These are phyloP conservation scores for Chloebia gouldiae DNA, from an alignment of 2,113 vertebrate species.

Conservation along the genomic window DNA sequence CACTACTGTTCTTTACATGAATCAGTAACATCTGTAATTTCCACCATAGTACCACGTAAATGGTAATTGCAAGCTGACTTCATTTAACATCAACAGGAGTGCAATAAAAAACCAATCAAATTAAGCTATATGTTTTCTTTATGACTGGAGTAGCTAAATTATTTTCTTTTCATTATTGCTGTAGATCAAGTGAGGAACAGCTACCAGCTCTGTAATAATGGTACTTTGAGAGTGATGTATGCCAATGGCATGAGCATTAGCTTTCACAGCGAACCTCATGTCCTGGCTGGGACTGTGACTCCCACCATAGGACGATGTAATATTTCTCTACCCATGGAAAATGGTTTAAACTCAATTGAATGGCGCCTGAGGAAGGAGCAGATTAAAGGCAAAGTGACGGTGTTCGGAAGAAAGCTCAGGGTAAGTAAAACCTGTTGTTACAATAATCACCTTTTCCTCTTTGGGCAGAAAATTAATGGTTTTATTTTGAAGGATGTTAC, in stretches of 20 bases:
- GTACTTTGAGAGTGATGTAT: conserved; percentile 96
- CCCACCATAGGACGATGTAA: conserved; percentile 96
- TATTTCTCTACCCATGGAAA: conserved; percentile 97
- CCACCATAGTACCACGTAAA: conserved; percentile 52
- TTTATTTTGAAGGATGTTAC: not conserved
- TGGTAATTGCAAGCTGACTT: conserved; percentile 71
- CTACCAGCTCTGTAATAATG: conserved; percentile 98
- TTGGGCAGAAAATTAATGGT: not conserved
- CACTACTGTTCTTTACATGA: conserved; percentile 70
- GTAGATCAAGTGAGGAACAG: conserved; percentile 99
- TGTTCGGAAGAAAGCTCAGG: conserved; percentile 97
- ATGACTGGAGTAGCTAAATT: conserved; percentile 63
- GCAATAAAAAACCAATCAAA: conserved; percentile 70
- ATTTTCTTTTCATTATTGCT: conserved; percentile 64
- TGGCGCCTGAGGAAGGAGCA: conserved; percentile 98
- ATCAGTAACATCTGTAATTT: conserved; percentile 67
- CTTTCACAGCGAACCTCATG: conserved; percentile 97
- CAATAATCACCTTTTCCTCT: not conserved
- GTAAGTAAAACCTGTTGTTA: conserved; percentile 73
- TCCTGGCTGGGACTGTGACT: conserved; percentile 94
- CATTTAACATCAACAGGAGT: conserved; percentile 69
- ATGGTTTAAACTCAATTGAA: conserved; percentile 97
- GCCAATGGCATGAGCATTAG: conserved; percentile 99
- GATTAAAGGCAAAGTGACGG: conserved; percentile 95
- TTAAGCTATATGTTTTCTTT: conserved; percentile 71